A percentile compares a stretch with the other conserved stretches of the same genome.
Evolutionary conservation across 2,113 vertebrate species (phyloP).

Genomic region (Grus americana): DNA sequence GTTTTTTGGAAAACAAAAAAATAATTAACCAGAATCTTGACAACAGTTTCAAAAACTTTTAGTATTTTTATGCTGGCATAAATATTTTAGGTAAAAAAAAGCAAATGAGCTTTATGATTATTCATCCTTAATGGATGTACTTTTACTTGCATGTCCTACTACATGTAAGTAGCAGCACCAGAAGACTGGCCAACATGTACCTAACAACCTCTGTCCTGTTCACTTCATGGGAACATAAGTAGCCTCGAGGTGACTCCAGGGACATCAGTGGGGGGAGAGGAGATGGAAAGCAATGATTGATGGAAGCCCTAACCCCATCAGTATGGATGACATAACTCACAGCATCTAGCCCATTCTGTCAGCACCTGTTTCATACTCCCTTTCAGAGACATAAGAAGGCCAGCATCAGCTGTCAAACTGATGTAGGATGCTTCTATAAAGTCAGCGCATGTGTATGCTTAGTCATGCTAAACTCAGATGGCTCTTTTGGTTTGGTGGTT

Average conservation of each 20-base stretch:
- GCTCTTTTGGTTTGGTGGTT: background rate
- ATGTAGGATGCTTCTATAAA: background rate
- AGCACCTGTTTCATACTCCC: background rate
- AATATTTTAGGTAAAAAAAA: background rate
- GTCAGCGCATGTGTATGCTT: background rate
- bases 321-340: background rate
- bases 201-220: background rate
- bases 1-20: background rate
- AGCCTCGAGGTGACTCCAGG: background rate
- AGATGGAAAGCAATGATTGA: background rate
- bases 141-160: background rate
- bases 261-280: background rate
- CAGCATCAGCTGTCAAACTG: background rate
- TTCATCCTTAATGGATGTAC: background rate
- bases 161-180: background rate
- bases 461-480: background rate
- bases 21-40: background rate
- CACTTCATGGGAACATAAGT: background rate
- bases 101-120: rapidly evolving
- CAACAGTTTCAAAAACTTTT: background rate
- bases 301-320: background rate
- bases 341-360: background rate
- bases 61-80: background rate
- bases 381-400: background rate
- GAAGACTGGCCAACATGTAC: background rate